Base-by-base conservation (phyloP, 2,888 invertebrate species). In the Diarsia rubi region DNA sequence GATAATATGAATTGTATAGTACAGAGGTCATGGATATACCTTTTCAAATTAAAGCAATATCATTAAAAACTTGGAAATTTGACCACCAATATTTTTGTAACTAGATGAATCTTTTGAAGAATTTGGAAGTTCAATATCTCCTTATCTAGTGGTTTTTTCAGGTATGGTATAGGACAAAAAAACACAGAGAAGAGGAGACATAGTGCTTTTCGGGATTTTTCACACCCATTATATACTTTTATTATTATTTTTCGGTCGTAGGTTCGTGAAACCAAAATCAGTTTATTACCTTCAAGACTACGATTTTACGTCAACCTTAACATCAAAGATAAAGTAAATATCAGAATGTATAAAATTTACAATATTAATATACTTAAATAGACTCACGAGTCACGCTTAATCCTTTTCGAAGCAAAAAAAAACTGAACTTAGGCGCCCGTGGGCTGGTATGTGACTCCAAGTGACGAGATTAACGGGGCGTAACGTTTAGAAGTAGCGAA, bases 401-500 rank as follows among this genome's bases (percentile, higher is more conserved):
- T 81, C 76, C 81, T 70, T 69, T 8, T 11, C 63, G 24, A 57
- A n/a, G 24, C 3, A 69, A 81, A 74, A 75, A n/a, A 73, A 78
- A 75, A 52, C 12, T 24, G 27, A 42, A 37, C n/a, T 69, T 59
- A 73, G 71, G 74, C 68, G 67, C 63, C 71, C 57, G 49, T 73
- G 65, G 75, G 75, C 59, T 81, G 87, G 84, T 89, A 88, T 89
- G 85, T 88, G 90, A 79, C 42, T 54, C 57, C 66, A 54, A 79
- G 42, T 79, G 83, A 90, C 90, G 85, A 92, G 91, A 90, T 92
- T 92, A 92, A 90, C 92, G 91, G 91, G 89, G 93, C 93, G 93
- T 94, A 94, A 93, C 93, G 92, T 92, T 93, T 90, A 90, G 91
- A 89, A 93, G 92, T 93, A 92, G 93, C 90, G 88, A 91, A 90